Conservation (phyloP, 2,888 invertebrate species). For the Amphipoea oculea region DNA sequence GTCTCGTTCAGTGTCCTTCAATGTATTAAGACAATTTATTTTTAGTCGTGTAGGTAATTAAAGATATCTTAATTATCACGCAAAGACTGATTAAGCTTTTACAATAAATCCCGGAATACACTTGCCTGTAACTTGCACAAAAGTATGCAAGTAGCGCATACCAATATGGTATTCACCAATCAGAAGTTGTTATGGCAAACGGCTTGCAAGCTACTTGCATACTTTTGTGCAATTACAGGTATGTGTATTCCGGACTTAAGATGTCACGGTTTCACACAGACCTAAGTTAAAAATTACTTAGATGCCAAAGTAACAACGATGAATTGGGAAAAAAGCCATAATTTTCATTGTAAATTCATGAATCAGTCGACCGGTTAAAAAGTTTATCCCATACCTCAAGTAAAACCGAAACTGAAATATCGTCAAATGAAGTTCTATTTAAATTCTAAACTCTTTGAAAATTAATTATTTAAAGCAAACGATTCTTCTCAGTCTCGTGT, state of each 20-base stretch:
- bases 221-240: too few species aligned
- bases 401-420: not conserved
- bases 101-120: not conserved
- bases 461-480: slow-evolving; percentile 21
- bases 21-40: not conserved
- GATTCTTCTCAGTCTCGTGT: slow-evolving; percentile 31
- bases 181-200: too few species aligned
- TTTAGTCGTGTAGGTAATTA: not conserved
- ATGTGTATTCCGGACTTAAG: not conserved
- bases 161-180: too few species aligned
- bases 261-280: not conserved
- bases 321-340: not conserved
- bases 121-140: too few species aligned
- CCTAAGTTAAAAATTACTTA: too few species aligned
- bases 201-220: too few species aligned
- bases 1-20: too few species aligned
- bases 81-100: not conserved
- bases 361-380: not conserved
- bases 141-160: too few species aligned
- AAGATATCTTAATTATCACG: not conserved
- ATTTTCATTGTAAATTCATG: not conserved
- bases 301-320: not conserved
- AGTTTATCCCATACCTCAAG: not conserved
- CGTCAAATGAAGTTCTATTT: not conserved
- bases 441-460: slow-evolving; percentile 6